Evolutionary conservation across 2,888 invertebrate genomes (phyloP).

Genomic region (Pseudococcus longispinus): DNA sequence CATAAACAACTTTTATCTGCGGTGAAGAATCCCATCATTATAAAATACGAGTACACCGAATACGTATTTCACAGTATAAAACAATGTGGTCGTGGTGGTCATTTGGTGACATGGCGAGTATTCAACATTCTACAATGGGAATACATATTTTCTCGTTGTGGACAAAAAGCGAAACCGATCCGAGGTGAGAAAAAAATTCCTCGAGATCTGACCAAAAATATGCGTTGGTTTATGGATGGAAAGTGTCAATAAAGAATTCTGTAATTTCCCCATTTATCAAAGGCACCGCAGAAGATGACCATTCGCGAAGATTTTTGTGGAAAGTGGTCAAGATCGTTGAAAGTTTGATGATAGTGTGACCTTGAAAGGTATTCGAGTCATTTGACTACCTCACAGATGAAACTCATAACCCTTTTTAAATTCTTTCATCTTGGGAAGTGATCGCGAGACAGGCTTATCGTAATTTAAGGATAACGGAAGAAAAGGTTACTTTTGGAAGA

Average conservation of each 20-base stretch:
- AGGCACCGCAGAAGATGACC: too few species aligned
- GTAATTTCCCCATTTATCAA: not conserved
- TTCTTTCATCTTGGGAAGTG: not conserved
- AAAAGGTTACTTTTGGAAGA: not conserved
- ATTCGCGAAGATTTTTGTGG: not conserved
- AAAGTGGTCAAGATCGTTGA: not conserved
- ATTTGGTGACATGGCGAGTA: not conserved
- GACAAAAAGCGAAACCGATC: not conserved
- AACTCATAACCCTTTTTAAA: not conserved
- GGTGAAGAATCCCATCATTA: not conserved
- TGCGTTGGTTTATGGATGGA: not conserved
- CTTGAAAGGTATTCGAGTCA: not conserved
- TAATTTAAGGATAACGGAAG: not conserved
- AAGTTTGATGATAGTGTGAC: not conserved
- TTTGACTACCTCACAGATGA: not conserved
- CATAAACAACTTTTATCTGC: not conserved
- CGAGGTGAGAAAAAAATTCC: not conserved
- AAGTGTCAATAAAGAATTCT: not conserved
- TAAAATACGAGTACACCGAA: not conserved
- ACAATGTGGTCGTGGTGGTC: not conserved
- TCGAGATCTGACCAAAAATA: not conserved
- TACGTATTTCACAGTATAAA: not conserved
- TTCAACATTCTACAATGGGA: not conserved
- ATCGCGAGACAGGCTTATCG: not conserved
- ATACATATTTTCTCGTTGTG: not conserved